Percentiles rank a stretch among this genome's conserved stretches.
phyloP scores from a whole-genome alignment of 2,888 invertebrate species.

The Spilarctia lutea region DNA sequence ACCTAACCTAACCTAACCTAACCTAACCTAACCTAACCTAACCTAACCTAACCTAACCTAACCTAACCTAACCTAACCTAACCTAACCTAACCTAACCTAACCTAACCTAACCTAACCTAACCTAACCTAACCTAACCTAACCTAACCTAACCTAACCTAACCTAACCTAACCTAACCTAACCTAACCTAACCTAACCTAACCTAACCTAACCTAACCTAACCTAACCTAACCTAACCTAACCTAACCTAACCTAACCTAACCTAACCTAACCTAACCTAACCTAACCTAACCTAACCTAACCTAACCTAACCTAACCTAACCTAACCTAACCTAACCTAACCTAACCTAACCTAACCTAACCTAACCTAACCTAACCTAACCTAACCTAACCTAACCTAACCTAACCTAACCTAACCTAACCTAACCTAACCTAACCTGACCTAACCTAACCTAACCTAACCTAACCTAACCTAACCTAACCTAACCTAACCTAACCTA shows the following conservation, averaged over 20 bases:
- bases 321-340: slow-evolving; percentile 39
- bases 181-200: slow-evolving; percentile 34
- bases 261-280: slow-evolving; percentile 41
- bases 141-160: slow-evolving; percentile 37
- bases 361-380: slow-evolving; percentile 32
- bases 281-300: slow-evolving; percentile 39
- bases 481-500: too few species aligned
- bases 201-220: slow-evolving; percentile 42
- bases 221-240: slow-evolving; percentile 38
- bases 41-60: slow-evolving; percentile 36
- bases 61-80: slow-evolving; percentile 37
- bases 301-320: slow-evolving; percentile 41
- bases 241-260: slow-evolving; percentile 41
- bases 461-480: too few species aligned
- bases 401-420: slow-evolving; percentile 28
- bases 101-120: slow-evolving; percentile 39
- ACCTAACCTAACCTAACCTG: slow-evolving; percentile 26
- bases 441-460: slow-evolving; percentile 27
- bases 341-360: slow-evolving; percentile 40
- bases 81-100: slow-evolving; percentile 36
- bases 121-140: slow-evolving; percentile 40
- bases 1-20: slow-evolving; percentile 41
- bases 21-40: slow-evolving; percentile 34
- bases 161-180: slow-evolving; percentile 38
- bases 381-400: slow-evolving; percentile 8